Evolutionary conservation across 2,888 invertebrate species (phyloP).

Genomic region (Biston betularia): DNA sequence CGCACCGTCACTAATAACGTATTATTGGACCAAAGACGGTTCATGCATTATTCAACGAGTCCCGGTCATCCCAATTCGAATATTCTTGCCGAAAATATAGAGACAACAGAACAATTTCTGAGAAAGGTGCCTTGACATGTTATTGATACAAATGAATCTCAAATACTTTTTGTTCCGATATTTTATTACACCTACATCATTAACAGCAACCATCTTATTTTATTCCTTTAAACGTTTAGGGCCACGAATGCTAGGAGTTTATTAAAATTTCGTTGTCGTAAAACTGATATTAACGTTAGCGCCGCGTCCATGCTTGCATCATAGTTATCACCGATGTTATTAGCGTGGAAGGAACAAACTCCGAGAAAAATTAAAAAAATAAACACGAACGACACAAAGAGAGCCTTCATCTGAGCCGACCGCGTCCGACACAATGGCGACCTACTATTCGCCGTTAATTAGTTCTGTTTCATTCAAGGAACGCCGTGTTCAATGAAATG

Average conservation of each 20-base stretch:
- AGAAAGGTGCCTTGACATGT: slow-evolving; percentile 36
- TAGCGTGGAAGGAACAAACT: slow-evolving; percentile 60
- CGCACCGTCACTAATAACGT: slow-evolving; percentile 70
- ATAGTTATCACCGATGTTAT: slow-evolving; percentile 70
- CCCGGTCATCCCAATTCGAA: slow-evolving; percentile 67
- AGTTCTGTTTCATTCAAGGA: slow-evolving; percentile 71
- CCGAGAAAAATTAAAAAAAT: slow-evolving; percentile 72
- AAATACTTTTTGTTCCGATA: slow-evolving; percentile 17
- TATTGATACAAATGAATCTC: slow-evolving; percentile 15
- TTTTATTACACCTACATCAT: slow-evolving; percentile 14
- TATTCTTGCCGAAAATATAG: slow-evolving; percentile 62
- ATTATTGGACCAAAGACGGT: slow-evolving; percentile 62
- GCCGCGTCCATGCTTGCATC: slow-evolving; percentile 56
- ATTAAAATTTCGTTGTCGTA: slow-evolving; percentile 45
- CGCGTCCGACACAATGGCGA: slow-evolving; percentile 68
- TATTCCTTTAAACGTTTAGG: slow-evolving; percentile 7
- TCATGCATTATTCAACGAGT: slow-evolving; percentile 79
- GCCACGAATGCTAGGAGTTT: slow-evolving; percentile 11
- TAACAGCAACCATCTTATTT: slow-evolving; percentile 8
- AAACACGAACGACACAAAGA: slow-evolving; percentile 77
- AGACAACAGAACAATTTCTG: slow-evolving; percentile 37
- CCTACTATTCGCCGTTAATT: slow-evolving; percentile 78
- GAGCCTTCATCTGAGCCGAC: slow-evolving; percentile 71
- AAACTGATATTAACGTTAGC: slow-evolving; percentile 54
- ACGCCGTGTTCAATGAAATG: slow-evolving; percentile 64